Evolutionary conservation across 1,140 invertebrate species (phyloP).

Genomic region (Diprion similis): DNA sequence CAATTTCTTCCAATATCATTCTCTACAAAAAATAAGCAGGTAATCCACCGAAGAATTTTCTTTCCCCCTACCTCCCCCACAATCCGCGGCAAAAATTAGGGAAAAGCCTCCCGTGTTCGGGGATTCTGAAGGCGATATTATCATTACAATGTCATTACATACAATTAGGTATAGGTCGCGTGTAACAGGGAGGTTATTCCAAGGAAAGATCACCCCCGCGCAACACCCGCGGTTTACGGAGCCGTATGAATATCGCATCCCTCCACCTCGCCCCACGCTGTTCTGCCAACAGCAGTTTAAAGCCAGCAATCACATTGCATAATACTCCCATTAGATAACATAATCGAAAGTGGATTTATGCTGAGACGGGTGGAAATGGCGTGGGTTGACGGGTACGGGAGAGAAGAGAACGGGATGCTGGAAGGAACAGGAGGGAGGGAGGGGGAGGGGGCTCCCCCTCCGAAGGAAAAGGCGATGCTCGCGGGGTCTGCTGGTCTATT

Average conservation of each 20-base stretch:
- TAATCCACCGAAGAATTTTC: too few relatives aligned
- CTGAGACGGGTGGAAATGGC: constrained; percentile 30
- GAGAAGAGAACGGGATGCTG: constrained; percentile 17
- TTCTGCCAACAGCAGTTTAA: constrained; percentile 43
- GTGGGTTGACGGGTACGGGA: constrained; percentile 36
- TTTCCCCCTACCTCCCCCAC: constrained; percentile 18
- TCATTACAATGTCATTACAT: constrained; percentile 33
- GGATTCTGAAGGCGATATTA: constrained; percentile 15
- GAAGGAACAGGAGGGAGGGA: constrained; percentile 8
- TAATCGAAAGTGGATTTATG: constrained; percentile 61
- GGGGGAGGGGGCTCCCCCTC: constrained; percentile 14
- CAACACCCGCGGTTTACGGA: background rate
- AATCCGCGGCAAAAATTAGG: constrained; percentile 29
- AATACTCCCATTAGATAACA: constrained; percentile 60
- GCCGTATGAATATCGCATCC: constrained; percentile 11
- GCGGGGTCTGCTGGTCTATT: background rate
- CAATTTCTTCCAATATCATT: too few relatives aligned
- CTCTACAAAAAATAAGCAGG: too few relatives aligned
- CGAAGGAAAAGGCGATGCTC: constrained; percentile 3
- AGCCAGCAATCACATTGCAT: constrained; percentile 57
- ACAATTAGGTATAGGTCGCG: background rate
- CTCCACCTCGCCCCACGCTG: constrained; percentile 17
- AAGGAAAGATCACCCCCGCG: constrained; percentile 2
- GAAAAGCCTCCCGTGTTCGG: constrained; percentile 5
- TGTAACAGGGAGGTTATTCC: background rate